phyloP scores from a whole-genome alignment of 1,140 invertebrate genomes.

The Ctenoplectra terminalis region DNA sequence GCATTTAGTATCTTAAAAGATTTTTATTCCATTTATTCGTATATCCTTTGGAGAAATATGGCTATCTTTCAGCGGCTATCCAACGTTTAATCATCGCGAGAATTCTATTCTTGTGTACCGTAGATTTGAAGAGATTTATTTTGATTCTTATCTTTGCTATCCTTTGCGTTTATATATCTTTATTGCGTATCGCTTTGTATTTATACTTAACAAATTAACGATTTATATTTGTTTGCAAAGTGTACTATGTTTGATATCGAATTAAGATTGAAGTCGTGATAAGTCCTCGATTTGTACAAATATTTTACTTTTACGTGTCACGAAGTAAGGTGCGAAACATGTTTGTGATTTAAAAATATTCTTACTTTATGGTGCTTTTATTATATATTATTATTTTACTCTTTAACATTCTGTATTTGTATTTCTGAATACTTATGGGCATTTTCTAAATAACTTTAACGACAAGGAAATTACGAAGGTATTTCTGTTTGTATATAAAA shows the following conservation, averaged over 20 bases:
- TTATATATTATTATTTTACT: neutral
- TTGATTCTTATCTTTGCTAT: neutral
- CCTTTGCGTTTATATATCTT: neutral
- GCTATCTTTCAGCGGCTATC: too few relatives aligned
- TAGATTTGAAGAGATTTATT: neutral
- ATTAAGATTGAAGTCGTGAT: neutral
- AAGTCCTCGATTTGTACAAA: neutral
- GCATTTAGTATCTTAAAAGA: too few relatives aligned
- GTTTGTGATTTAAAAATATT: neutral
- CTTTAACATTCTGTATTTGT: neutral
- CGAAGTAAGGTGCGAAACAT: too few relatives aligned
- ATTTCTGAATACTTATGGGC: constrained; percentile 6
- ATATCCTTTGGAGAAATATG: neutral
- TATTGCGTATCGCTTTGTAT: neutral
- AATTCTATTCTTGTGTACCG: neutral
- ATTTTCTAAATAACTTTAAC: neutral
- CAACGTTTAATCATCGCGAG: too few relatives aligned
- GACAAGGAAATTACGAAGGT: neutral
- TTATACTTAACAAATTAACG: too few relatives aligned
- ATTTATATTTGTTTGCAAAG: too few relatives aligned
- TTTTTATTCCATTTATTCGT: neutral
- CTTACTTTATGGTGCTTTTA: too few relatives aligned
- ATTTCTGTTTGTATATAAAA: neutral
- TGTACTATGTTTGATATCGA: neutral
- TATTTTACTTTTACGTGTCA: too few relatives aligned